Evolutionary conservation across 2,113 vertebrate genomes (phyloP).

Genomic region (Lonchura striata): DNA sequence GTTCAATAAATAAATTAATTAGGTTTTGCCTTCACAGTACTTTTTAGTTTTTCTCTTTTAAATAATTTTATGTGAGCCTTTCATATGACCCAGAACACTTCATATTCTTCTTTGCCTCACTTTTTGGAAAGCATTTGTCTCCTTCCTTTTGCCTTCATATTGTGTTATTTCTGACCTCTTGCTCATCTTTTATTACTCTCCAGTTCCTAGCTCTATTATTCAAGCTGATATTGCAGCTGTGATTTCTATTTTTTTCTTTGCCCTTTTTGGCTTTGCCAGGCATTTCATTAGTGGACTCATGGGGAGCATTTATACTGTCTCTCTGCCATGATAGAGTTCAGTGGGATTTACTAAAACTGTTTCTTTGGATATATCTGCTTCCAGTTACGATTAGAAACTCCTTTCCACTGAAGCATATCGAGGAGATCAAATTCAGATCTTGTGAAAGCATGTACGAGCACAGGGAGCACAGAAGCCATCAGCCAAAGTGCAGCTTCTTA

Average conservation of each 20-base stretch:
- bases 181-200: slow-evolving; percentile 65
- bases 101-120: not conserved
- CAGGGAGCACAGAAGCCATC: not conserved
- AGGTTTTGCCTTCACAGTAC: not conserved
- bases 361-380: slow-evolving; percentile 46
- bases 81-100: not conserved
- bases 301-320: slow-evolving; percentile 53
- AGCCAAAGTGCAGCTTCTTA: not conserved
- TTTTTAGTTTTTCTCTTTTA: not conserved
- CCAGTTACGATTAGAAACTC: slow-evolving; percentile 47
- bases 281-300: slow-evolving; percentile 61
- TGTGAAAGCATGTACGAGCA: not conserved
- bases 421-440: not conserved
- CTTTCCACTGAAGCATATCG: not conserved
- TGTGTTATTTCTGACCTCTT: slow-evolving; percentile 65
- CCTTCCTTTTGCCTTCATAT: slow-evolving; percentile 29
- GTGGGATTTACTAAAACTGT: slow-evolving; percentile 57
- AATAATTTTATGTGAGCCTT: not conserved
- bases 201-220: slow-evolving; percentile 24
- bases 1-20: not conserved
- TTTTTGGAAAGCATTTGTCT: slow-evolving; percentile 1
- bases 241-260: slow-evolving; percentile 69
- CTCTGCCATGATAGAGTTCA: slow-evolving; percentile 42
- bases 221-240: slow-evolving; percentile 68
- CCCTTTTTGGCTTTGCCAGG: slow-evolving; percentile 68